Percentiles rank a stretch among this genome's conserved stretches.
phyloP scores from a whole-genome alignment of 2,113 vertebrate species.

The Pica pica region DNA sequence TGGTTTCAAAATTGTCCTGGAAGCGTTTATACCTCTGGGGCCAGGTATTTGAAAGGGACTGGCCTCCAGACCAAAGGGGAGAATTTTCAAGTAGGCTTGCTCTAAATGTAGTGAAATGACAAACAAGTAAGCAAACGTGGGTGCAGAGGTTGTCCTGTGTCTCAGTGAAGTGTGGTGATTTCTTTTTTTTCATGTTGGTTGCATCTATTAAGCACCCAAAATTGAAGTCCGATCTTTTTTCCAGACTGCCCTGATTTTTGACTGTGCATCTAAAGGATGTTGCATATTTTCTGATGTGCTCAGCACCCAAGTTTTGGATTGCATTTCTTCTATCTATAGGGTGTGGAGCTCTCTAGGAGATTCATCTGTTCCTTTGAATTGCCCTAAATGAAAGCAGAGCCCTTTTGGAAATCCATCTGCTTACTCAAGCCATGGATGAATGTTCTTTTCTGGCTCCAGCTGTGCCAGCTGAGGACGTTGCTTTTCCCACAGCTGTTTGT shows the following conservation, averaged over 20 bases:
- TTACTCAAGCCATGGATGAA: neutral
- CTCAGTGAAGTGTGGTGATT: neutral
- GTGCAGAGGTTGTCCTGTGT: neutral
- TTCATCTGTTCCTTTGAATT: conserved; percentile 12
- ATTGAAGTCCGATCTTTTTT: neutral
- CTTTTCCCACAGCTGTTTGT: conserved; percentile 22
- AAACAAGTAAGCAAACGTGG: neutral
- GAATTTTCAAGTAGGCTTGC: neutral
- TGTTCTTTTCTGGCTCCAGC: conserved; percentile 27
- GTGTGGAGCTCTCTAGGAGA: neutral
- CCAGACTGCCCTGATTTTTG: neutral
- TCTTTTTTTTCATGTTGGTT: neutral
- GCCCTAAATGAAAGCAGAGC: conserved; percentile 18
- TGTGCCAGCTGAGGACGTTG: conserved; percentile 22
- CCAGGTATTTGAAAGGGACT: neutral
- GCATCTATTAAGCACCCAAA: neutral
- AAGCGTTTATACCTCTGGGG: neutral
- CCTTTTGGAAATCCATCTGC: conserved; percentile 44
- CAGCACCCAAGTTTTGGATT: neutral
- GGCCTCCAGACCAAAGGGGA: neutral
- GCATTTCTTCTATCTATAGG: neutral
- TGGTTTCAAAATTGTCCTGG: neutral
- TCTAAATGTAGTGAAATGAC: neutral
- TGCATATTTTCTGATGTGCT: neutral
- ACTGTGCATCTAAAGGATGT: neutral